Percentiles rank a stretch among this genome's conserved stretches.
phyloP scores from a whole-genome alignment of 2,113 vertebrate species.

The Nothocercus nigrocapillus region DNA sequence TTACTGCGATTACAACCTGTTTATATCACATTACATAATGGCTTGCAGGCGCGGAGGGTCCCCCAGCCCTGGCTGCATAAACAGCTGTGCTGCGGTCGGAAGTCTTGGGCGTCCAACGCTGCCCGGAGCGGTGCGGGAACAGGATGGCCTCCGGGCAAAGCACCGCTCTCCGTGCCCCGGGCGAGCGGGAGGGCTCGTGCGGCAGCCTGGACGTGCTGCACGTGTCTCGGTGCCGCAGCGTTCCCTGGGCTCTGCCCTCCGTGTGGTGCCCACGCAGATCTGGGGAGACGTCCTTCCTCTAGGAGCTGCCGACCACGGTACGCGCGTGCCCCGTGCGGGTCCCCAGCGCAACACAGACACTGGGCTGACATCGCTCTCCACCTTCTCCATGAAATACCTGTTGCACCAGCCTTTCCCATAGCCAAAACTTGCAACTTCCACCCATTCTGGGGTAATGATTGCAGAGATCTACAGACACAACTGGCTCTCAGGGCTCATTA shows the following conservation, averaged over 20 bases:
- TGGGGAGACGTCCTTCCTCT: background rate
- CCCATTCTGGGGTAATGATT: background rate
- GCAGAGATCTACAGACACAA: background rate
- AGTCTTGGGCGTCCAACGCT: background rate
- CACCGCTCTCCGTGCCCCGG: background rate
- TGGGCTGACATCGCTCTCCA: background rate
- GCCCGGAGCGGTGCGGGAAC: background rate
- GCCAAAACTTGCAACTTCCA: background rate
- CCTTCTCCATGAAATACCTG: background rate
- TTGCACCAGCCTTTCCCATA: background rate
- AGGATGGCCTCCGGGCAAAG: background rate
- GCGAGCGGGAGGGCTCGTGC: too few relatives aligned
- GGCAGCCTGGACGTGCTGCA: too few relatives aligned
- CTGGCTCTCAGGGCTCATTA: fast-evolving
- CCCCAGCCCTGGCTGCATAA: background rate
- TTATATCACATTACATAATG: slow-evolving; percentile 4
- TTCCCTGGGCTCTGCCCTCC: background rate
- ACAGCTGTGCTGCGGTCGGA: background rate
- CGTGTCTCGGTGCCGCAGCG: too few relatives aligned
- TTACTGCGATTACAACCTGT: background rate
- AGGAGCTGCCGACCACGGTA: too few relatives aligned
- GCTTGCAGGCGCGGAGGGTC: background rate
- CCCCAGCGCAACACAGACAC: background rate
- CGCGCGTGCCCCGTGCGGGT: background rate
- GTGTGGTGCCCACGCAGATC: too few relatives aligned